Evolutionary conservation across 2,888 invertebrate genomes (phyloP), one percentile per base, ranked within the genome.

Genomic region (Cephonodes hylas): DNA sequence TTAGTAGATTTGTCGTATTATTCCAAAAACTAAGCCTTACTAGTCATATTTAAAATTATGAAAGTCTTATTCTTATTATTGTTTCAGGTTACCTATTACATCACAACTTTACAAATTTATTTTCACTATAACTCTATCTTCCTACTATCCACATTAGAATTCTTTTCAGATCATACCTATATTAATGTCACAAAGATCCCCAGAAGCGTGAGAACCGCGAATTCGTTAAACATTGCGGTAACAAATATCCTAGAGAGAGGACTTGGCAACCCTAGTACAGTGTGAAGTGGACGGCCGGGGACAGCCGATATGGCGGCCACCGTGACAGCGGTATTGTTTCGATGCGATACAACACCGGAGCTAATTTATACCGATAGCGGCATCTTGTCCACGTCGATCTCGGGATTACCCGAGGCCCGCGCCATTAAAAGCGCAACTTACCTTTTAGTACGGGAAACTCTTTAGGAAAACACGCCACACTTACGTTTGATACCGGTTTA

Each of bases 251-350:
- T 46, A 59, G 27, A 22, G 13, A 10, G n/a, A 13, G 45, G 13
- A 59, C 25, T 3, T n/a, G 57, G 56, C 67, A 69, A 62, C 69
- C 71, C 72, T 69, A 65, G 31, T 63, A 61, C 68, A 75, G 78
- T 79, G 81, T 77, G 74, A 83, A 83, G 79, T 81, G 79, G 79
- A 81, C 73, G 75, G 71, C 72, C 72, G 74, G 66, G 77, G 81
- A 79, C 81, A 79, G 73, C 76, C 79, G 84, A 87, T 86, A 84
- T 79, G 76, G 70, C 74, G 80, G 85, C 85, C 84, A 84, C 85
- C 85, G 80, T 84, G 88, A 88, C 86, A 86, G 83, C 82, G 79
- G 86, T 84, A 89, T 89, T 89, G 89, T 89, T 85, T 79, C 76
- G 77, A 68, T 70, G 75, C 83, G 80, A 80, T 83, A 83, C 85